Evolutionary conservation across 2,797 vertebrate genomes (phyloP), one percentile per base, ranked within the genome.

Genomic region (Nyctibius grandis): DNA sequence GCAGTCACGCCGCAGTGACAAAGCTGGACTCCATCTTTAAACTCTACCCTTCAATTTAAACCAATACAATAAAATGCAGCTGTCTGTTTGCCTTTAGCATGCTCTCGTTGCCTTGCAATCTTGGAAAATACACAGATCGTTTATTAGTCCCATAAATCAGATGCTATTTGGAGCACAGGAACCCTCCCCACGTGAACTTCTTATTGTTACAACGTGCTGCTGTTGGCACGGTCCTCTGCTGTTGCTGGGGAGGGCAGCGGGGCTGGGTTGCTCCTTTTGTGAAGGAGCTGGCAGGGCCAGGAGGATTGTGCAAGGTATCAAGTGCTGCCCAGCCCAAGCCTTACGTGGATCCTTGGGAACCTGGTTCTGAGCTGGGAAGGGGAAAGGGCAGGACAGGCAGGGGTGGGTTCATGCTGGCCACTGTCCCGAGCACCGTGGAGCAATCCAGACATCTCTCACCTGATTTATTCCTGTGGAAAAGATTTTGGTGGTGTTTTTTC

Each of bases 21-120:
- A 59, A 94, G 80, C 79, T 19, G 76, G 89, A 73, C 85, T 70
- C 94, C 28, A 5, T 78, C 76, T 95, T 94, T 69, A 94, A 91
- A 91, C 53, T 51, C 89, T 91, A 91, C 91, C 95, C 91, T 83
- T 91, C 77, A 85, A 96, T 95, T 96, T 94, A 60, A 79, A 53
- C 67, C 82, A 78, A 38, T 78, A 91, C 87, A 89, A 85, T 95
- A 64, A 86, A 72, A 75, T 60, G 61, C 81, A 97, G 91, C 95
- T 97, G 95, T 93, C 92, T 65, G 19, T 79, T 90, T 95, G 68
- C 85, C 88, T 89, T 86, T 44, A 95, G 60, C 88, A 28, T 28
- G 61, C 82, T 80, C 60, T 79, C 65, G 51, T 80, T 94, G 75
- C 64, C 57, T 83, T 77, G 51, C 59, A 81, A 0, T 82, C 76